Percentiles rank a stretch among this genome's conserved stretches.
phyloP scores from a whole-genome alignment of 2,113 vertebrate genomes.

The Urocitellus parryii region DNA sequence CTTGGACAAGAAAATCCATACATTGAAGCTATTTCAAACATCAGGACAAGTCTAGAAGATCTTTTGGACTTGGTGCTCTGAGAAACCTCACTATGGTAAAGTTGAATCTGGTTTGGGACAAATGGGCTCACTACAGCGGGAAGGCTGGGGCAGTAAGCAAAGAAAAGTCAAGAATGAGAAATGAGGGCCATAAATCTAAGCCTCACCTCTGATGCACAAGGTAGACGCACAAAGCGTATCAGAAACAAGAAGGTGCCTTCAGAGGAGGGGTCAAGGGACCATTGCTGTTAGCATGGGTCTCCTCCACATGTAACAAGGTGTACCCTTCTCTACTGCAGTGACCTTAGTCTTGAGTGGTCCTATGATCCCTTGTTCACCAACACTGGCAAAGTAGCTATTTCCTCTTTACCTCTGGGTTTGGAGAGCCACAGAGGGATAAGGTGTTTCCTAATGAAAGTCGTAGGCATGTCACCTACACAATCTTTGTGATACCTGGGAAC shows the following conservation, averaged over 20 bases:
- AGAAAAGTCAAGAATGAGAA: not conserved
- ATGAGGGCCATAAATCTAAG: not conserved
- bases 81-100: not conserved
- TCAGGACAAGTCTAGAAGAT: no score
- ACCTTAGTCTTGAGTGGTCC: not conserved
- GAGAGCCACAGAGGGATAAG: not conserved
- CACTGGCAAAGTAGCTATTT: not conserved
- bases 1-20: not conserved
- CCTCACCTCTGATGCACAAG: no score
- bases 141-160: not conserved
- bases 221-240: not conserved
- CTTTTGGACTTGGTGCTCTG: not conserved
- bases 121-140: not conserved
- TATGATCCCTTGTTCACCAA: not conserved
- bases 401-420: not conserved
- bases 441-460: not conserved
- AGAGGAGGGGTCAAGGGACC: not conserved
- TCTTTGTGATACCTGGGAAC: not conserved
- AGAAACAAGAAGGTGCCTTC: not conserved
- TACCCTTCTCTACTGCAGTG: not conserved
- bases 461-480: not conserved
- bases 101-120: not conserved
- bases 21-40: not conserved
- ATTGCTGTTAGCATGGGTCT: not conserved
- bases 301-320: fast-evolving